A percentile compares a stretch with the other conserved stretches of the same genome.
Evolutionary conservation across 2,113 vertebrate genomes (phyloP).

Genomic region (Myotis lucifugus): DNA sequence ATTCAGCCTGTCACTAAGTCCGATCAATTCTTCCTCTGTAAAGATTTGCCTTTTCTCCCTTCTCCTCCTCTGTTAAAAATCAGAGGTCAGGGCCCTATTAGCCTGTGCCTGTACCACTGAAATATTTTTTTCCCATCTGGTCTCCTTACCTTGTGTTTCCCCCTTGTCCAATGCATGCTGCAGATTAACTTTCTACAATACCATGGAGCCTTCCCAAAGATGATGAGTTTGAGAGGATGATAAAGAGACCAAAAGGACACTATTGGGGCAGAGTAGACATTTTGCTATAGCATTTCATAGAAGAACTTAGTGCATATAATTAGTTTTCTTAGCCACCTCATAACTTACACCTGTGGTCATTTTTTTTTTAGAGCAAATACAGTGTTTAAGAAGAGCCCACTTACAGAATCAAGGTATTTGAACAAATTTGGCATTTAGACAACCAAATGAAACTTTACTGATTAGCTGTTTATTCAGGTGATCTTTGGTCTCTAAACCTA

Average conservation of each 20-base stretch:
- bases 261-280: neutral
- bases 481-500: neutral
- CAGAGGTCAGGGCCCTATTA: neutral
- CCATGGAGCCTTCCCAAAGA: neutral
- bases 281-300: neutral
- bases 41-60: neutral
- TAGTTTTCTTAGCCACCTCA: neutral
- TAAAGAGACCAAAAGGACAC: neutral
- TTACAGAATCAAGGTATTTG: constrained; percentile 7
- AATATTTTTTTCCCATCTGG: too few relatives aligned
- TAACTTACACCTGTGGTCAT: neutral
- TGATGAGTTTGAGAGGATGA: neutral
- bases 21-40: neutral
- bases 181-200: neutral
- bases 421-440: neutral
- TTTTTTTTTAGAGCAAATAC: neutral
- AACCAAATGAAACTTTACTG: neutral
- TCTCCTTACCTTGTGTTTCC: neutral
- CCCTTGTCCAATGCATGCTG: neutral
- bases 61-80: neutral
- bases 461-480: constrained; percentile 14
- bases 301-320: neutral
- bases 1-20: neutral
- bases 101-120: neutral
- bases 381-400: neutral